Evolutionary conservation across 1,140 invertebrate genomes (phyloP), one percentile per base, ranked within the genome.

Genomic region (Lasioglossum albipes): DNA sequence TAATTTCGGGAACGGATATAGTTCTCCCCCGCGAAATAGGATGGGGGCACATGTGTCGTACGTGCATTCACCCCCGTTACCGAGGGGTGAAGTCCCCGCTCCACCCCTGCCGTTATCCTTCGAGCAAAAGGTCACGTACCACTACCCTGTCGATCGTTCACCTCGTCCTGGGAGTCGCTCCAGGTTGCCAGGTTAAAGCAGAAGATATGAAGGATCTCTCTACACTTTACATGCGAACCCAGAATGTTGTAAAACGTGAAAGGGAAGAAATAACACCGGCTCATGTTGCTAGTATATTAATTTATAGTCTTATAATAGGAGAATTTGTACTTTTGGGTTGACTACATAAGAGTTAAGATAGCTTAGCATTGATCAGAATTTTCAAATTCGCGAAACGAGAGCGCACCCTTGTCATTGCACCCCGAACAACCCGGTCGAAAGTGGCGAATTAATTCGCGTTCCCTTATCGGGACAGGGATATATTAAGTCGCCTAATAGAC

Each of bases 61-160:
- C 88, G 90, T 90, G 75, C 89, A 89, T 91, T 91, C 90, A 91
- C 86, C 90, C 87, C 88, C 88, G 79, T 87, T 87, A 84, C 77
- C 77, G 81, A 79, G 83, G 74, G 67, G 77, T 82, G 76, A 84
- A 88, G 81, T 77, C 80, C 83, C 76, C 88, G 77, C 85, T 86
- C 78, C 90, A 80, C 85, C 89, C 88, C 86, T 86, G 86, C 87
- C 91, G 87, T 92, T 92, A 92, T 92, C 91, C 91, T 92, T 92
- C 90, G 89, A 87, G 90, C 90, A 91, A 92, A 92, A 92, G 91
- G 91, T 92, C 91, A 92, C 91, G 91, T 92, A 90, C 91, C 82
- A 86, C 91, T 88, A 89, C 90, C 91, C 90, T 89, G 88, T 86
- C 91, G 91, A 92, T 91, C 91, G 91, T 92, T 92, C 91, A 92